phyloP scores from a whole-genome alignment of 2,888 invertebrate genomes.

The Dryocosmus kuriphilus region DNA sequence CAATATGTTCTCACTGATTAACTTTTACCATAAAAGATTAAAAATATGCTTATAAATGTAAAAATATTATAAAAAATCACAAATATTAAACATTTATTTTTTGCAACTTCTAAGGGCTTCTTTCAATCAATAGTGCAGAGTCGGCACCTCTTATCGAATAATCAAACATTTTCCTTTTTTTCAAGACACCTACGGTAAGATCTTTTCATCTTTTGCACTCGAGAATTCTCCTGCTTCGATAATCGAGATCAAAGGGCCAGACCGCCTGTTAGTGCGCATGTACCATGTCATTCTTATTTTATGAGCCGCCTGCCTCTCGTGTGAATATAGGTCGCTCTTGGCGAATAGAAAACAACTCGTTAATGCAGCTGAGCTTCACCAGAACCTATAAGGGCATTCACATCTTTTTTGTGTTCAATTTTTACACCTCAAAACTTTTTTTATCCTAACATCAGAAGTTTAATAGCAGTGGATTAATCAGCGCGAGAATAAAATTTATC shows the following conservation, averaged over 20 bases:
- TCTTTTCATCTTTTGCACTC: constrained; percentile 33
- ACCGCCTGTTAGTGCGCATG: constrained; percentile 48
- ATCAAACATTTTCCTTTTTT: constrained; percentile 25
- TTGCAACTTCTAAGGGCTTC: not conserved
- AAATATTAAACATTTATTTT: too few relatives aligned
- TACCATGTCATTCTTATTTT: constrained; percentile 53
- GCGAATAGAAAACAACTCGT: constrained; percentile 48
- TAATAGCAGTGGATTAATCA: too few relatives aligned
- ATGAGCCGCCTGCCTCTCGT: constrained; percentile 40
- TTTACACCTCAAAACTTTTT: too few relatives aligned
- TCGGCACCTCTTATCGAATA: not conserved
- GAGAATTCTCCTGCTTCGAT: constrained; percentile 43
- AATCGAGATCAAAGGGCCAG: constrained; percentile 58
- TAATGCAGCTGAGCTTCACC: constrained; percentile 41
- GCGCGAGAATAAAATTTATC: too few relatives aligned
- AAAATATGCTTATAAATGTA: not conserved
- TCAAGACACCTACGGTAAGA: not conserved
- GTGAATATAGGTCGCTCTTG: constrained; percentile 53
- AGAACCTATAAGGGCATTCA: constrained; percentile 19
- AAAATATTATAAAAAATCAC: too few relatives aligned
- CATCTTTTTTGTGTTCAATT: constrained; percentile 12
- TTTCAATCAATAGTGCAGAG: not conserved
- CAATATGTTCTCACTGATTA: constrained; percentile 14
- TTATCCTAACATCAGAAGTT: too few relatives aligned
- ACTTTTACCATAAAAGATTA: not conserved